Percentiles rank a stretch among this genome's conserved stretches.
Conservation (phyloP, 2,113 vertebrate species). For the Acanthochromis polyacanthus region DNA sequence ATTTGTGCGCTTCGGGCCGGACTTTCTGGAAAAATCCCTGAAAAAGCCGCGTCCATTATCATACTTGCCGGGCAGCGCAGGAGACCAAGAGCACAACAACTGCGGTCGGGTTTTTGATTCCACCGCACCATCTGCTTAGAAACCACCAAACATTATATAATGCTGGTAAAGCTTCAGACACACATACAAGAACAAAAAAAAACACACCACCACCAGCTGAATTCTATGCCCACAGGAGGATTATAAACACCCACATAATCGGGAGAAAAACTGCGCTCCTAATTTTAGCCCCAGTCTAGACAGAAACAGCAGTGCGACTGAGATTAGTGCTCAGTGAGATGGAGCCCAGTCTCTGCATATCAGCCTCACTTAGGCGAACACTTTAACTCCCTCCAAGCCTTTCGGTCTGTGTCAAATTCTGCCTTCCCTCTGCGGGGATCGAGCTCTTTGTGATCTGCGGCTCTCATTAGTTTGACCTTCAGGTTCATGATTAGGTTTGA, state of each 20-base stretch:
- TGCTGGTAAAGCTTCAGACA: constrained; percentile 48
- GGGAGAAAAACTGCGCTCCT: constrained; percentile 56
- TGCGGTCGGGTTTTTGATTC: constrained; percentile 61
- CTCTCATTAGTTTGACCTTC: constrained; percentile 60
- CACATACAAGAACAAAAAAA: constrained; percentile 28
- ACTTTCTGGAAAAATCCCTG: constrained; percentile 45
- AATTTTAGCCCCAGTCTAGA: constrained; percentile 76
- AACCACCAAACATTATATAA: constrained; percentile 70
- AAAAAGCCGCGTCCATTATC: constrained; percentile 62
- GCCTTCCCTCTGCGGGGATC: background rate
- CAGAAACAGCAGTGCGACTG: constrained; percentile 45
- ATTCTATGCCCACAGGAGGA: constrained; percentile 58
- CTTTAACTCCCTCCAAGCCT: constrained; percentile 15
- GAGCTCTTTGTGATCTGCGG: constrained; percentile 25
- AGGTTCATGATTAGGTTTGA: constrained; percentile 43
- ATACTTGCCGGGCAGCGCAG: constrained; percentile 56
- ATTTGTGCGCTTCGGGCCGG: constrained; percentile 9
- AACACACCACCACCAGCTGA: constrained; percentile 32
- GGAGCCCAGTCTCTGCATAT: constrained; percentile 28
- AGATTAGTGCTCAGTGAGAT: constrained; percentile 49
- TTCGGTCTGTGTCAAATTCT: constrained; percentile 15
- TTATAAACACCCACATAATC: constrained; percentile 71
- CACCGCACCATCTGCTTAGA: constrained; percentile 64
- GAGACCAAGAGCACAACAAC: constrained; percentile 57
- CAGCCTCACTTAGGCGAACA: constrained; percentile 23